Base-by-base conservation (phyloP, 2,113 vertebrate genomes). In the Microtus pennsylvanicus region DNA sequence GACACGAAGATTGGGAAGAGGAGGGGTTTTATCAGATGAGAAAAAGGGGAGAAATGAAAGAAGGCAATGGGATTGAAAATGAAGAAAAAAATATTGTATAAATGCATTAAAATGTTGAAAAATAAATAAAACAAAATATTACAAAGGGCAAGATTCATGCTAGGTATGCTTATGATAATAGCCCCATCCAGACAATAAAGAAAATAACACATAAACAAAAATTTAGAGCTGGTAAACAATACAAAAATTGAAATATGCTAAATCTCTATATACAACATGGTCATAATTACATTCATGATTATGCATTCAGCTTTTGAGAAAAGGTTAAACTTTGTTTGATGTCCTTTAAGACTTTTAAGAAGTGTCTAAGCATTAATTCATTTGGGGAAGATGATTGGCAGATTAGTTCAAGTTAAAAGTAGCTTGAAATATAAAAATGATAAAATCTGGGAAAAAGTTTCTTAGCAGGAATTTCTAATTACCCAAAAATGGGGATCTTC, bases 381-480 rank as follows among this genome's bases (percentile, higher is more conserved):
- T 77, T 97, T 90, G 87, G 78, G 35, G 80, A 89, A 97, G 86
- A 89, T 94, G 91, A 96, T 21, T 96, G 91, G 17, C 70, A 97
- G 65, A 92, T 88, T 50, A 50, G 70, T 87, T 92, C 63, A 85
- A 52, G 94, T 83, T 96, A 85, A 94, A 94, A 94, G 92, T 89
- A 89, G 75, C 67, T 83, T 89, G 77, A 91, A 76, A 72, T 77
- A 26, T 69, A 17, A 87, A 87, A 72, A 76, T 67, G 67, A 94
- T 87, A 69, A 95, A 81, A 74, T 47, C 16, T 69, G 45, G 78
- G 90, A 63, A 95, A 95, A 96, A 88, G 16, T 88, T 13, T 87
- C n/a, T 67, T 38, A 72, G n/a, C 69, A 96, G 69, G 10, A 94
- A 82, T 14, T 10, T 89, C n/a, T 42, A 58, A 76, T 70, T 86